phyloP scores from a whole-genome alignment of 2,113 vertebrate genomes.

The Phyllopteryx taeniolatus region DNA sequence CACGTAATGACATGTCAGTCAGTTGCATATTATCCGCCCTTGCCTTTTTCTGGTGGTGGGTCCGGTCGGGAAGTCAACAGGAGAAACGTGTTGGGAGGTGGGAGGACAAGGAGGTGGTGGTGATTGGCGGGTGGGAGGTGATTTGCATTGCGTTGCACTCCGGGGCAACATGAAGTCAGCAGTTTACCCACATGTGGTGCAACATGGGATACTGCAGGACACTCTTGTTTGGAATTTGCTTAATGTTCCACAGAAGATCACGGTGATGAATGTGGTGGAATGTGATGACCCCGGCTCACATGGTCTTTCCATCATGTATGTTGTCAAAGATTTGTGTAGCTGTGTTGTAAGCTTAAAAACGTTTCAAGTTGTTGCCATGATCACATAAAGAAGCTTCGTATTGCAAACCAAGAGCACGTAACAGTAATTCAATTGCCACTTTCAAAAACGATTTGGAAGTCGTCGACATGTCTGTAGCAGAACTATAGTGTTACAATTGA shows the following conservation, averaged over 20 bases:
- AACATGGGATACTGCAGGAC: conserved; percentile 49
- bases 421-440: neutral
- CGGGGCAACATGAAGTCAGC: conserved; percentile 56
- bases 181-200: conserved; percentile 52
- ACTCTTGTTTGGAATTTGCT: conserved; percentile 53
- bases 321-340: neutral
- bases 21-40: conserved; percentile 75
- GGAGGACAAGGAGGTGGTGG: neutral
- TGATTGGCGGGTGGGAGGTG: neutral
- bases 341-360: neutral
- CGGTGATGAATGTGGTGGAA: conserved; percentile 20
- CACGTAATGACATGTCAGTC: conserved; percentile 62
- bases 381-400: neutral
- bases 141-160: conserved; percentile 65
- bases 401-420: neutral
- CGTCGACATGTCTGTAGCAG: too few relatives aligned
- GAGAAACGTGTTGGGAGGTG: neutral
- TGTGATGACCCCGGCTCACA: conserved; percentile 10
- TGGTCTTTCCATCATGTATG: conserved; percentile 3
- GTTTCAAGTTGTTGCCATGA: neutral
- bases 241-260: conserved; percentile 57
- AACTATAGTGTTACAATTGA: neutral
- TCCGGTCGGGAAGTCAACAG: conserved; percentile 12
- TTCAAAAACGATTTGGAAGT: neutral
- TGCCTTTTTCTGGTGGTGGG: conserved; percentile 37